Evolutionary conservation across 2,113 vertebrate genomes (phyloP).

Genomic region (Melanocharis versteri): DNA sequence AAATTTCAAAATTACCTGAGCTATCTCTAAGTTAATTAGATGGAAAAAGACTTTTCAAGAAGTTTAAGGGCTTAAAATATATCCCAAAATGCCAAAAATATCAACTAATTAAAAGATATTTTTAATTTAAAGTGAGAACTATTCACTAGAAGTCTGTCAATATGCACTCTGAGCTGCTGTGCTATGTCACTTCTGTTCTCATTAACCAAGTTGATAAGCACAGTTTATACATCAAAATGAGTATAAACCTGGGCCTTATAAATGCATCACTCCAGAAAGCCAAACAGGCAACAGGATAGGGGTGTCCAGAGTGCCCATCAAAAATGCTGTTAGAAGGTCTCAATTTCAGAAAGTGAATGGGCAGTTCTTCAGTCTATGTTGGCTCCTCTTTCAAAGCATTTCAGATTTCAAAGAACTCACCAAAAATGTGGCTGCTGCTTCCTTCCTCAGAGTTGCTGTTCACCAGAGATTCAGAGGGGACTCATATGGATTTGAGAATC

Average conservation of each 20-base stretch:
- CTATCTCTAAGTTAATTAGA: background rate
- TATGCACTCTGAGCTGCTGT: background rate
- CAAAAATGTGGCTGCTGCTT: background rate
- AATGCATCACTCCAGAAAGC: background rate
- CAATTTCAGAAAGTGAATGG: background rate
- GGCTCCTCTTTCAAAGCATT: background rate
- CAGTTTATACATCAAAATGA: background rate
- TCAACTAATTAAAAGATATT: background rate
- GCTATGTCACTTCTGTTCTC: background rate
- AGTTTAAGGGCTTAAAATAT: background rate
- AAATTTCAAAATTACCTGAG: background rate
- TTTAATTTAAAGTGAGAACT: background rate
- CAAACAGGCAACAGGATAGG: background rate
- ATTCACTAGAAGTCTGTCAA: background rate
- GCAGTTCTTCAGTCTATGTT: background rate
- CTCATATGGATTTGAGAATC: fast-evolving
- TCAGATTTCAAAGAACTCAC: background rate
- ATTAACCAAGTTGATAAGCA: background rate
- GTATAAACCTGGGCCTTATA: background rate
- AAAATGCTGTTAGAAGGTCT: background rate
- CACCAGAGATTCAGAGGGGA: background rate
- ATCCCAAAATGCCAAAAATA: background rate
- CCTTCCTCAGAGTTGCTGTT: background rate
- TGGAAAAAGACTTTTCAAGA: background rate
- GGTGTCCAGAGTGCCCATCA: background rate